phyloP scores from a whole-genome alignment of 2,888 invertebrate species.

The Gymnoscelis rufifasciata region DNA sequence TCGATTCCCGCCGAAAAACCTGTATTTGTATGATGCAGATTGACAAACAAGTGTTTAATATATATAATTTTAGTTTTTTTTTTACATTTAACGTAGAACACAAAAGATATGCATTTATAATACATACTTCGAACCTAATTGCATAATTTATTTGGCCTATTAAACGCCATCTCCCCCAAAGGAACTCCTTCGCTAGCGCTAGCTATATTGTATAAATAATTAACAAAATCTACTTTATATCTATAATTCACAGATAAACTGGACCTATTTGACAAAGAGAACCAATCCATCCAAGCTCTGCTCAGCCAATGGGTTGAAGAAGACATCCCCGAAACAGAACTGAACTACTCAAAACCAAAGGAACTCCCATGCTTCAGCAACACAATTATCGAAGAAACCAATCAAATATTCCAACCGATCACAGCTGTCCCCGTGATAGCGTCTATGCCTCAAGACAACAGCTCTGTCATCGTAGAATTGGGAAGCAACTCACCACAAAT shows the following conservation, averaged over 20 bases:
- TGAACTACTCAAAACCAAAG: slow-evolving; percentile 34
- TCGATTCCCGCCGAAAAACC: no score
- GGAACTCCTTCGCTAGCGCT: no score
- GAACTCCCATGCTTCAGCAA: slow-evolving; percentile 64
- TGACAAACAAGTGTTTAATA: no score
- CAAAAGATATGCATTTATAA: no score
- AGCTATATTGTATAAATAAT: no score
- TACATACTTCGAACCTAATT: no score
- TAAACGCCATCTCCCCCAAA: no score
- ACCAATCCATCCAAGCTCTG: slow-evolving; percentile 64
- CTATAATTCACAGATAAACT: slow-evolving; percentile 49
- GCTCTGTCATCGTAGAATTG: slow-evolving; percentile 54
- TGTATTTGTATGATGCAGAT: no score
- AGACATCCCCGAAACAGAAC: slow-evolving; percentile 58
- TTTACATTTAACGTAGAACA: no score
- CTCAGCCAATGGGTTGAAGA: slow-evolving; percentile 75
- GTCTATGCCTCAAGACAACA: slow-evolving; percentile 40
- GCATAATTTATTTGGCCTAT: no score
- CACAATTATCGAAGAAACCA: slow-evolving; percentile 63
- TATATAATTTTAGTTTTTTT: no score
- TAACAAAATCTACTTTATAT: no score
- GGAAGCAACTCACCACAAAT: slow-evolving; percentile 28
- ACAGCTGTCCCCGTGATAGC: slow-evolving; percentile 53
- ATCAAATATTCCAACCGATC: slow-evolving; percentile 58
- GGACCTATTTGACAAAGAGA: slow-evolving; percentile 63